phyloP scores from a whole-genome alignment of 2,888 invertebrate species.

The Leptura quadrifasciata region DNA sequence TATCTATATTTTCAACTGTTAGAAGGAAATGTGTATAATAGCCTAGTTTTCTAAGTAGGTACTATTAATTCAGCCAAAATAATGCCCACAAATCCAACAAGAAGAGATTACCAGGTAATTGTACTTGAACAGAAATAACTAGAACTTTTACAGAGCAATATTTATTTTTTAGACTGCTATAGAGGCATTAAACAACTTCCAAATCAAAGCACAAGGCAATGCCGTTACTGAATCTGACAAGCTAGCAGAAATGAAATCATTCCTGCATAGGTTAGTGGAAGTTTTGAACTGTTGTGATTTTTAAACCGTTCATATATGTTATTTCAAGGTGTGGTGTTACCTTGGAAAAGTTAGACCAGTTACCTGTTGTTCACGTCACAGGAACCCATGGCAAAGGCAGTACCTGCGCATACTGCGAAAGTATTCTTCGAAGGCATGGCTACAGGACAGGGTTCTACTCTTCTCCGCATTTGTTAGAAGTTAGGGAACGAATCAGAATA shows the following conservation, averaged over 20 bases:
- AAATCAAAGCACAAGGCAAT: constrained; percentile 12
- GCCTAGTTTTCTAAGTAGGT: too few species aligned
- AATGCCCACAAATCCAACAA: not conserved
- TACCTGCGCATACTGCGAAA: constrained; percentile 94
- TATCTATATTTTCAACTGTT: too few species aligned
- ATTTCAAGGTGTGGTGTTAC: constrained; percentile 78
- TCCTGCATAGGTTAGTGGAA: constrained; percentile 15
- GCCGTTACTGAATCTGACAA: not conserved
- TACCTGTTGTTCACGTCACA: constrained; percentile 94
- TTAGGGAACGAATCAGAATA: constrained; percentile 93
- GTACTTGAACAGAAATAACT: not conserved
- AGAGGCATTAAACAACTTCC: constrained; percentile 21
- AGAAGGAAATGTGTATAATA: too few species aligned
- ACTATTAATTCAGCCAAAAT: not conserved
- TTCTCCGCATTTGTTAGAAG: constrained; percentile 95
- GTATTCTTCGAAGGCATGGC: constrained; percentile 89
- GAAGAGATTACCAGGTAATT: constrained; percentile 37
- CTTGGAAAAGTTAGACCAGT: constrained; percentile 80
- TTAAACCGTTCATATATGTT: not conserved
- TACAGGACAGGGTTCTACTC: constrained; percentile 95
- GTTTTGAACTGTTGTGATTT: not conserved
- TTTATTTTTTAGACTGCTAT: constrained; percentile 34
- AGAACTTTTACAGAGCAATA: not conserved
- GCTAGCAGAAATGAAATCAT: constrained; percentile 4
- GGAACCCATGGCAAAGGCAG: constrained; percentile 99